Conservation (phyloP, 2,113 vertebrate species). For the Hyperopisus bebe region DNA sequence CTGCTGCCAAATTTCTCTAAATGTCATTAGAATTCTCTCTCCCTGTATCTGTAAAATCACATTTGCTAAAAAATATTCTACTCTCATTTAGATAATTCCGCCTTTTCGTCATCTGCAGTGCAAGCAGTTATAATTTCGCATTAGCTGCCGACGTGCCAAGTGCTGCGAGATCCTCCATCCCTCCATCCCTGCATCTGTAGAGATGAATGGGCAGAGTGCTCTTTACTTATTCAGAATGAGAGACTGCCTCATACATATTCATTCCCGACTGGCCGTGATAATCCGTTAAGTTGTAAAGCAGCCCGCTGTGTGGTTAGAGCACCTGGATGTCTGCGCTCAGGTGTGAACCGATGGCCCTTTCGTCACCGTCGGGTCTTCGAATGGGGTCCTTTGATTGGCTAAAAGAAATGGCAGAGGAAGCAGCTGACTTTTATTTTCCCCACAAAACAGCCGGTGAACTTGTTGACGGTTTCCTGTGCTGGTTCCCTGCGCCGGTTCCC, state of each 20-base stretch:
- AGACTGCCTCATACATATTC: background rate
- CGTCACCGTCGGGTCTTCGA: background rate
- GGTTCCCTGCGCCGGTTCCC: background rate
- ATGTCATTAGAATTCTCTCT: conserved; percentile 1
- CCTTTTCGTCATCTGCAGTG: background rate
- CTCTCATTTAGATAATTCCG: conserved; percentile 15
- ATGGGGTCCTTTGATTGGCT: background rate
- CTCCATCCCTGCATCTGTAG: background rate
- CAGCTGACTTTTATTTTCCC: background rate
- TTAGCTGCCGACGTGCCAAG: background rate
- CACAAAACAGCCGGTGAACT: background rate
- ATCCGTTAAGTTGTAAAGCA: background rate
- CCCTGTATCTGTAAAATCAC: background rate
- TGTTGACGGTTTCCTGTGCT: background rate
- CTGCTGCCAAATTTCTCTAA: conserved; percentile 10
- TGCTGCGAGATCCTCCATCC: background rate
- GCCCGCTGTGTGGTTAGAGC: background rate
- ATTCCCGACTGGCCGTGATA: background rate
- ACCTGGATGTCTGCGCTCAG: background rate
- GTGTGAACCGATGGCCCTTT: background rate
- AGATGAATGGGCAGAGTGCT: background rate
- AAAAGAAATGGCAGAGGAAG: background rate
- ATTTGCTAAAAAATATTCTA: background rate
- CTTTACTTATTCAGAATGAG: background rate
- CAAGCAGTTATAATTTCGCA: background rate